Evolutionary conservation across 1,140 invertebrate species (phyloP).

Genomic region (Stratiolaelaps scimitus): DNA sequence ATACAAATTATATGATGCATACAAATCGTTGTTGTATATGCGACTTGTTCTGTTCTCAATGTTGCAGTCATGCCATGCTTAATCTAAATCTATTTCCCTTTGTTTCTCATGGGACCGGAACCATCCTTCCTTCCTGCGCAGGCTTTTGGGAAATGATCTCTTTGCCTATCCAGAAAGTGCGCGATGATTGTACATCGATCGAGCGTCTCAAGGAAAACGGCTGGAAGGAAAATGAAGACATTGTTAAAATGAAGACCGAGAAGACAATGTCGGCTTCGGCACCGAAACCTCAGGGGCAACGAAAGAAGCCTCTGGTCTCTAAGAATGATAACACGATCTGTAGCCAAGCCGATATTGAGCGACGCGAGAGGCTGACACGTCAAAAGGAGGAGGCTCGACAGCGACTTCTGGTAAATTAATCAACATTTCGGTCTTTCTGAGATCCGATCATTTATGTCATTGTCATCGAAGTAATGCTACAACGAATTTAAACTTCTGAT

Average conservation of each 20-base stretch:
- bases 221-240: not conserved
- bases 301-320: conserved; percentile 16
- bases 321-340: conserved; percentile 7
- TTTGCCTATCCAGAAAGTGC: conserved; percentile 12
- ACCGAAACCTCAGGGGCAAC: not conserved
- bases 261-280: not conserved
- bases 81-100: too few species aligned
- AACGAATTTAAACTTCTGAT: too few species aligned
- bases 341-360: too few species aligned
- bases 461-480: too few species aligned
- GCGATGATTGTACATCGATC: not conserved
- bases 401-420: conserved; percentile 13
- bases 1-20: too few species aligned
- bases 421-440: too few species aligned
- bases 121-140: not conserved
- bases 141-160: conserved; percentile 27
- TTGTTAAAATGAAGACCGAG: not conserved
- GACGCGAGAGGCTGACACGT: too few species aligned
- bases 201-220: conserved; percentile 22
- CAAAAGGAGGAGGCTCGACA: conserved; percentile 14
- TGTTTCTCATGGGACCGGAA: too few species aligned
- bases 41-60: too few species aligned
- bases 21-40: too few species aligned
- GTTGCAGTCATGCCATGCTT: too few species aligned
- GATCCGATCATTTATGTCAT: too few species aligned